These are phyloP conservation scores for Lepidotrigona ventralis DNA, from an alignment of 1,140 invertebrate species.

Conservation along the genomic window DNA sequence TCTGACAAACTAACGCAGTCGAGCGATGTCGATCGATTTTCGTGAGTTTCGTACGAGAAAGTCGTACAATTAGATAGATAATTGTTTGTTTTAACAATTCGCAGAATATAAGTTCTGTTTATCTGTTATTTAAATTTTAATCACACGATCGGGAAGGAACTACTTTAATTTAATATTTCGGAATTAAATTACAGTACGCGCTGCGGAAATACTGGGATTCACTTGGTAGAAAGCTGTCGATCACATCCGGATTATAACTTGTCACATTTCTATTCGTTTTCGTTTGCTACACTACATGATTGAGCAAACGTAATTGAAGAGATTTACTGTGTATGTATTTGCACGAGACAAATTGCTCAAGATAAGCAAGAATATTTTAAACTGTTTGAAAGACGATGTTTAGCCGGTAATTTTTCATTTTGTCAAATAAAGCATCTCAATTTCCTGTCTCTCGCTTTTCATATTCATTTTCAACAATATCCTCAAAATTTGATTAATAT, in stretches of 20 bases:
- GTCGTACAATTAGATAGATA: background rate
- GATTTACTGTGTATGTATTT: background rate
- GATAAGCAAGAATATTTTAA: no score
- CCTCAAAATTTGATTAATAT: no score
- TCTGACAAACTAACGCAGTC: background rate
- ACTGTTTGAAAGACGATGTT: no score
- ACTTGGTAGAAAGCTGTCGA: background rate
- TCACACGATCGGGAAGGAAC: background rate
- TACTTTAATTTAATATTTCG: background rate
- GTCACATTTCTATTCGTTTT: background rate
- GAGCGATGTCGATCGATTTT: background rate
- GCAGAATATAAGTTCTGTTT: no score
- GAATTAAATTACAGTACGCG: background rate
- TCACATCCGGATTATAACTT: background rate
- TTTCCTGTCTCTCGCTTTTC: no score
- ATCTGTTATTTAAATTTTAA: background rate
- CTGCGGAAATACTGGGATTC: background rate
- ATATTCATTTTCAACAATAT: no score
- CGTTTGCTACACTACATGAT: background rate
- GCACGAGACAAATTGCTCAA: background rate
- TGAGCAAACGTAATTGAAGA: background rate
- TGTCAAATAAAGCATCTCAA: no score
- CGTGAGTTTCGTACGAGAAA: no score
- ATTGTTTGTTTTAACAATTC: background rate
- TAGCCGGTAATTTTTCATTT: no score